Conservation (phyloP, 2,888 invertebrate genomes). For the Liodrosophila aerea region DNA sequence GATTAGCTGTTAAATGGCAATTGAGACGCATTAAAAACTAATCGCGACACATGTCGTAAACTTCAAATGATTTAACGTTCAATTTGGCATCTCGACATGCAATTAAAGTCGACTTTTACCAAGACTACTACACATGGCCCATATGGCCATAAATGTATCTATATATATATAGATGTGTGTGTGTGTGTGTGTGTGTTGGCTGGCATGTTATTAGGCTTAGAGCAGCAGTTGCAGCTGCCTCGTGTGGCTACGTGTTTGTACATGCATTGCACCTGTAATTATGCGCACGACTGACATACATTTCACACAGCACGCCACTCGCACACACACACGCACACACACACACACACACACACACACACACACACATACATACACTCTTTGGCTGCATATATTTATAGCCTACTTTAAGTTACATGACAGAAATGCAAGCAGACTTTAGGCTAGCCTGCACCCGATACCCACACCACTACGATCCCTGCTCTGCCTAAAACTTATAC, state of each 20-base stretch:
- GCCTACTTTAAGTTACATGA: constrained; percentile 63
- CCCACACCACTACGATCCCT: too few species aligned
- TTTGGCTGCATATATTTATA: constrained; percentile 57
- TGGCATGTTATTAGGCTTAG: constrained; percentile 40
- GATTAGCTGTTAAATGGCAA: constrained; percentile 39
- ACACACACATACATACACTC: constrained; percentile 12
- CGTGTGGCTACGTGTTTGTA: constrained; percentile 45
- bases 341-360: constrained; percentile 6
- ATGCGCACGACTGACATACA: constrained; percentile 70
- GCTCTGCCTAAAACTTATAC: too few species aligned
- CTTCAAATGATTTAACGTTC: constrained; percentile 47
- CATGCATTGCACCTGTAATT: constrained; percentile 70
- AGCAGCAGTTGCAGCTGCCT: constrained; percentile 1
- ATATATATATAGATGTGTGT: neutral
- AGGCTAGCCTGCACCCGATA: too few species aligned
- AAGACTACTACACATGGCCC: neutral
- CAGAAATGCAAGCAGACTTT: constrained; percentile 36
- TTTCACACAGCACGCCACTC: constrained; percentile 43
- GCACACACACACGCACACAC: constrained; percentile 18
- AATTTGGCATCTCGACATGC: constrained; percentile 47
- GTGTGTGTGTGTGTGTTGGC: neutral
- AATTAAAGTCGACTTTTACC: constrained; percentile 44
- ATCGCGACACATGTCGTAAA: constrained; percentile 39
- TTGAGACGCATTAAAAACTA: constrained; percentile 55
- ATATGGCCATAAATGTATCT: too few species aligned